Evolutionary conservation across 2,113 vertebrate species (phyloP).

Genomic region (Rostratula benghalensis): DNA sequence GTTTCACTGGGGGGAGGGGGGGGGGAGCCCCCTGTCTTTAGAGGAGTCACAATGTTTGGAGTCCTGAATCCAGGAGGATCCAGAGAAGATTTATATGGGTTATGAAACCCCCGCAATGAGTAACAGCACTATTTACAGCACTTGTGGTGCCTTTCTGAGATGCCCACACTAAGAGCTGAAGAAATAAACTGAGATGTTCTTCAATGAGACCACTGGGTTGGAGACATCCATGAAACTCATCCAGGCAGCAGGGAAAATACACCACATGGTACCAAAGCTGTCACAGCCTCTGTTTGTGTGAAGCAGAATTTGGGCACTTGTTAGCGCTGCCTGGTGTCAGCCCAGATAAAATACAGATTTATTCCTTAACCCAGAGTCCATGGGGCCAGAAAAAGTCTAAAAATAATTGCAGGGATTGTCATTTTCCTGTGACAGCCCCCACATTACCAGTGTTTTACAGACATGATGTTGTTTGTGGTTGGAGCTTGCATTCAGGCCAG

Average conservation of each 20-base stretch:
- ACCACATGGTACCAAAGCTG: fast-evolving
- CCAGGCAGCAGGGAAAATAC: neutral
- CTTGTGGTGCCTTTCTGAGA: neutral
- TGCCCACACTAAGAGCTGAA: fast-evolving
- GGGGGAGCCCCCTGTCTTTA: neutral
- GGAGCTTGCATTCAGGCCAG: fast-evolving
- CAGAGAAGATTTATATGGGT: neutral
- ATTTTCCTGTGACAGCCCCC: neutral
- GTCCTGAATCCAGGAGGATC: neutral
- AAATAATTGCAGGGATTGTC: neutral
- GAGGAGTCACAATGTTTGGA: neutral
- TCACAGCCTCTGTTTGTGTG: neutral
- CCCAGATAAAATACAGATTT: neutral
- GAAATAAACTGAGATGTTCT: neutral
- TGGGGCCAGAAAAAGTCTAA: neutral
- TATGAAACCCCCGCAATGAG: neutral
- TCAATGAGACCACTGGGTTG: neutral
- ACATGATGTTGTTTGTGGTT: neutral
- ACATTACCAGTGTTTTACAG: fast-evolving
- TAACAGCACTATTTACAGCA: neutral
- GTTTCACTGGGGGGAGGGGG: neutral
- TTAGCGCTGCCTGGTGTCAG: neutral
- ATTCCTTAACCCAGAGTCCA: neutral
- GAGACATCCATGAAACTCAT: neutral
- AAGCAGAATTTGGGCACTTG: fast-evolving